Percentiles rank a stretch among this genome's conserved stretches.
Evolutionary conservation across 1,140 invertebrate genomes (phyloP).

Genomic region (Trichomalopsis sarcophagae): DNA sequence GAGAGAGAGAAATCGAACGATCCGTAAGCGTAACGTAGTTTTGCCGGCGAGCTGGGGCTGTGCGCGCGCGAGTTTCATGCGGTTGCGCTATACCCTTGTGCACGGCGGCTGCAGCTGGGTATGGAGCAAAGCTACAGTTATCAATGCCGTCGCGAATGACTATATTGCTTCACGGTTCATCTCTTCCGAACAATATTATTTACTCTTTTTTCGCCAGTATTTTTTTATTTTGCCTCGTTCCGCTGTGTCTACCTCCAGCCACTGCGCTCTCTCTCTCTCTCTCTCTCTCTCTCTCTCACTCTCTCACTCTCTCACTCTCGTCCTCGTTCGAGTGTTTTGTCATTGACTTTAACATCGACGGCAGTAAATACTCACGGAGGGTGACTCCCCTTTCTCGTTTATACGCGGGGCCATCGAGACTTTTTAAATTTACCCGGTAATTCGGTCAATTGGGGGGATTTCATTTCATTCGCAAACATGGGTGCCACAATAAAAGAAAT

Average conservation of each 20-base stretch:
- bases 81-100: not conserved
- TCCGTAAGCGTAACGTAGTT: not conserved
- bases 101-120: not conserved
- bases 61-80: not conserved
- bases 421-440: not conserved
- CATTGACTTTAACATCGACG: not conserved
- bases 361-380: not conserved
- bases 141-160: not conserved
- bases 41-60: not conserved
- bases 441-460: not conserved
- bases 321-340: not conserved
- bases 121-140: not conserved
- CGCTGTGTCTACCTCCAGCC: not conserved
- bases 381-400: not conserved
- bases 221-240: not conserved
- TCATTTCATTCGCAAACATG: not conserved
- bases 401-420: not conserved
- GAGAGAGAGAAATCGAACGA: not conserved
- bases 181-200: slow-evolving; percentile 10
- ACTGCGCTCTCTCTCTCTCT: not conserved
- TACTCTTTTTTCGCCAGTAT: not conserved
- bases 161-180: not conserved
- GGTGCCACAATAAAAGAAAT: not conserved
- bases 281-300: not conserved
- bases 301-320: not conserved